A percentile compares a stretch with the other conserved stretches of the same genome.
Evolutionary conservation across 92 coral and sea anemone species (phyloP).

Genomic region (Porites lobata): DNA sequence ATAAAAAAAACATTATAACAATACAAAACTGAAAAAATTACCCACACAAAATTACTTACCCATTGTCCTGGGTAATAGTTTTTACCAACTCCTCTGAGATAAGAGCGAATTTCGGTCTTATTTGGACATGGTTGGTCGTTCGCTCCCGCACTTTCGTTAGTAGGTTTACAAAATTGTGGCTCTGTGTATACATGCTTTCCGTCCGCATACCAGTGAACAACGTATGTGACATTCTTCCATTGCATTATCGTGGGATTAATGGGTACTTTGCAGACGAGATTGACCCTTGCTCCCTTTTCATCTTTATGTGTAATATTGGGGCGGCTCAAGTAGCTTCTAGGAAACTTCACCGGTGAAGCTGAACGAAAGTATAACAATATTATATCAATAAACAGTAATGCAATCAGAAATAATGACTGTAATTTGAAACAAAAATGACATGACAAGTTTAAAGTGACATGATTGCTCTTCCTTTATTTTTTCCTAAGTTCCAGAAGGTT

Average conservation of each 20-base stretch:
- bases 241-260: not conserved
- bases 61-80: slow-evolving; percentile 18
- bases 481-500: too few relatives aligned
- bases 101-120: not conserved
- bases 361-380: not conserved
- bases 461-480: too few relatives aligned
- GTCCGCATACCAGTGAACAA: slow-evolving; percentile 13
- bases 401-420: too few relatives aligned
- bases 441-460: too few relatives aligned
- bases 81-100: not conserved
- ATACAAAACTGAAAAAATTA: not conserved
- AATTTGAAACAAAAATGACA: too few relatives aligned
- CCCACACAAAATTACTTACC: not conserved
- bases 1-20: too few relatives aligned
- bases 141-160: not conserved
- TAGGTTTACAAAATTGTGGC: not conserved
- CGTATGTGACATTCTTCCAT: slow-evolving; percentile 32
- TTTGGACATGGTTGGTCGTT: not conserved
- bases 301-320: not conserved
- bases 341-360: slow-evolving; percentile 22
- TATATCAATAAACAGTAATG: too few relatives aligned
- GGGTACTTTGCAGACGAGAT: not conserved
- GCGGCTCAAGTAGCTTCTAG: not conserved
- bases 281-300: not conserved
- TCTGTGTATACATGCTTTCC: not conserved